Evolutionary conservation across 2,797 vertebrate species (phyloP), one percentile per base, ranked within the genome.

Genomic region (Megaceryle alcyon): DNA sequence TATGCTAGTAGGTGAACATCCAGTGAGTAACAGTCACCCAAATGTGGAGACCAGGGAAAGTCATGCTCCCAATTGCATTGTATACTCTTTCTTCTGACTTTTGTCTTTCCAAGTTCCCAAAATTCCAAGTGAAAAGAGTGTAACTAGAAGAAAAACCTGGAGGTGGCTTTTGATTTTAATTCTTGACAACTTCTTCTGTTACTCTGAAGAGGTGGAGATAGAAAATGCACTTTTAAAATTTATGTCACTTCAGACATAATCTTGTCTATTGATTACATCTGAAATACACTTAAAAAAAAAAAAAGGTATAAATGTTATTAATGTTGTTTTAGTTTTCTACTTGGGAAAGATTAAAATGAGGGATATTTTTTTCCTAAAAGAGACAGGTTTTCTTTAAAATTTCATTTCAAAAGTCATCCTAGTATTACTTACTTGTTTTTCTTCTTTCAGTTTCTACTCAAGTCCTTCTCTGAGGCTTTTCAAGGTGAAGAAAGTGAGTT

Each of bases 311-410:
- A 57, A 75, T 80, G 86, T 94, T 95, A 91, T 89, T 91, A 79
- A 82, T 75, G 68, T 53, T 94, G 81, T 86, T 95, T 76, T 76
- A 88, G 8, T 28, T 81, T 94, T 90, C 73, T 95, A 70, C 59
- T 65, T 90, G 80, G 88, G 91, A 97, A 96, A 63, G 49, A 94
- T 76, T 82, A 61, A 77, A 81, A 49, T 26, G 6, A 26, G 8
- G 8, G 21, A 10, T 71, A 16, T 53, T 61, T 68, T 57, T 70
- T 22, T 51, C 12, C 7, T 25, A 63, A 57, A 3, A 76, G 25
- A 44, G 16, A 35, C 6, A 84, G 39, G 29, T 70, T 39, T 77
- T 87, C 59, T 46, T 41, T 44, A 48, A 35, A 95, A 72, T 82
- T 54, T 60, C 20, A 48, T 95, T 96, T 73, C 12, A 64, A 90